phyloP scores from a whole-genome alignment of 2,797 vertebrate genomes.

The Rhynchotus rufescens region DNA sequence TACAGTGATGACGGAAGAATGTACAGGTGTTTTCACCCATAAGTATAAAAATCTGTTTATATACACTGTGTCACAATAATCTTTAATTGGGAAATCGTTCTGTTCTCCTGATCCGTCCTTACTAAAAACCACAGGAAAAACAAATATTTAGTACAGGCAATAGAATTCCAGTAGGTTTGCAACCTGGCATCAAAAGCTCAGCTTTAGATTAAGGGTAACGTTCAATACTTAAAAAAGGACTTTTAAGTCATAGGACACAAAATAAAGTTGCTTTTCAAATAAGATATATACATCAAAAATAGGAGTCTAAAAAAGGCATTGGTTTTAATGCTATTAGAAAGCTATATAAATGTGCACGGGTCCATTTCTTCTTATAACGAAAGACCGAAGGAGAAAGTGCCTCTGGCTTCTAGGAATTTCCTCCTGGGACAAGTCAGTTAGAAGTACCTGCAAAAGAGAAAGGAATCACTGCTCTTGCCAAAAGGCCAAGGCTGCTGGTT shows the following conservation, averaged over 20 bases:
- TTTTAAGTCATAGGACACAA: constrained; percentile 78
- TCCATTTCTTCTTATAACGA: constrained; percentile 68
- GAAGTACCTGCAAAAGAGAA: constrained; percentile 69
- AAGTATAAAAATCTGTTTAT: constrained; percentile 88
- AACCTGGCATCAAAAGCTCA: constrained; percentile 79
- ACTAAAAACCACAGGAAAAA: constrained; percentile 64
- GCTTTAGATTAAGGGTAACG: constrained; percentile 66
- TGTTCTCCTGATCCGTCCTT: constrained; percentile 68
- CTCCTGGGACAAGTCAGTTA: constrained; percentile 68
- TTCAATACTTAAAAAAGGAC: constrained; percentile 77
- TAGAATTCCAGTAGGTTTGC: constrained; percentile 81
- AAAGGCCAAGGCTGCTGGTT: not conserved
- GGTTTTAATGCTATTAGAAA: constrained; percentile 81
- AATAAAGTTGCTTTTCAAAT: constrained; percentile 80
- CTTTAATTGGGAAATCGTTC: constrained; percentile 61
- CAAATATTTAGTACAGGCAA: constrained; percentile 75
- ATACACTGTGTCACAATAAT: constrained; percentile 81
- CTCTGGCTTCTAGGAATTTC: constrained; percentile 71
- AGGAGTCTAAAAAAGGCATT: constrained; percentile 81
- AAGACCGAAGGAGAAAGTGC: constrained; percentile 73
- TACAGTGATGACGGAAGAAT: constrained; percentile 82
- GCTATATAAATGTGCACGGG: constrained; percentile 77
- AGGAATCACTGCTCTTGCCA: not conserved
- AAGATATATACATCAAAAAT: constrained; percentile 85
- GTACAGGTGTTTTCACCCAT: constrained; percentile 80